A percentile compares a stretch with the other conserved stretches of the same genome.
These are phyloP conservation scores for Euthynnus affinis DNA, from an alignment of 2,797 vertebrate species.

Conservation along the genomic window DNA sequence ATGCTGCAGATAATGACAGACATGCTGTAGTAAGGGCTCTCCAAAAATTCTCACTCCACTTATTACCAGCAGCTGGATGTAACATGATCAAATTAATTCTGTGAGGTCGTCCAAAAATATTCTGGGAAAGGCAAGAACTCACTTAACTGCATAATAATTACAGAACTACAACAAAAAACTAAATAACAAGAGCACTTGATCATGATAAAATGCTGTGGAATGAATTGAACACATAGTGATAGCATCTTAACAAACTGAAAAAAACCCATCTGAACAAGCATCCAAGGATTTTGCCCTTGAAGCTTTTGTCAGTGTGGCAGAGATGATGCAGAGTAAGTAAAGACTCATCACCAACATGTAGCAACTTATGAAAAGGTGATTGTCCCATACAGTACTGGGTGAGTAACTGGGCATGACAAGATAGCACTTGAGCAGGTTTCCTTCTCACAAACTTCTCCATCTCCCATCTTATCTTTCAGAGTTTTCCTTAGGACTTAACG, in stretches of 20 bases:
- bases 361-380: slow-evolving; percentile 36
- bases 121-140: slow-evolving; percentile 9
- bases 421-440: slow-evolving; percentile 14
- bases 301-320: slow-evolving; percentile 21
- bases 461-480: slow-evolving; percentile 28
- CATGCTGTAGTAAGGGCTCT: neutral
- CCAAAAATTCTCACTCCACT: slow-evolving; percentile 5
- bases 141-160: slow-evolving; percentile 2
- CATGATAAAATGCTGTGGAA: slow-evolving; percentile 12
- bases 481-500: slow-evolving; percentile 10
- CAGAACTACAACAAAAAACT: neutral
- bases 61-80: slow-evolving; percentile 19
- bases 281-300: slow-evolving; percentile 33
- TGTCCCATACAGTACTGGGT: slow-evolving; percentile 6
- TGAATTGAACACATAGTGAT: neutral
- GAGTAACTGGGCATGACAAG: slow-evolving; percentile 39
- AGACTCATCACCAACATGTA: slow-evolving; percentile 19
- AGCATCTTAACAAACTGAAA: neutral
- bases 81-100: neutral
- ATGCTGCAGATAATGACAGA: neutral
- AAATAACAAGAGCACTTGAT: neutral
- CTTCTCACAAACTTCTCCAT: slow-evolving; percentile 1
- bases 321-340: slow-evolving; percentile 9
- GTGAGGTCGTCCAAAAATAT: slow-evolving; percentile 16
- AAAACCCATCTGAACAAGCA: neutral